Base-by-base conservation (phyloP, 1,140 invertebrate species). In the Adelges cooleyi region DNA sequence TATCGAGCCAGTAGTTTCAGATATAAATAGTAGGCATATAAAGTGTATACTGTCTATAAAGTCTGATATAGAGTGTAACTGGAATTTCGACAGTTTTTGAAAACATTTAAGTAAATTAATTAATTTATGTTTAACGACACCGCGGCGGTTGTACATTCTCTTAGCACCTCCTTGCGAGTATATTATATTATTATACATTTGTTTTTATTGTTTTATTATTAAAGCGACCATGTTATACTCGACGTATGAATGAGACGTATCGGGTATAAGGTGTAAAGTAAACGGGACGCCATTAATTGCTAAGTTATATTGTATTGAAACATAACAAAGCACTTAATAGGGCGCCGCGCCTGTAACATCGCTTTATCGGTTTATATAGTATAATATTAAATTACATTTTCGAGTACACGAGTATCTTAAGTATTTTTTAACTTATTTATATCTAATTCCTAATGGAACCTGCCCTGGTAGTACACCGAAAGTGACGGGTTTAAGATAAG, bases 251-350 rank as follows among this genome's bases (percentile, higher is more conserved):
- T 1, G 15, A 18, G 6, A 13, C 18, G 11, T 10, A 18, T 52
- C 17, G 17, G 44, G 17, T 15, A 18, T 11, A 33, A 15, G 18
- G 33, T 22, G 20, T 6, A 42, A 25, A 40, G 36, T 17, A 56
- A 42, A 56, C 23, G 20, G 23, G 20, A 22, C 15, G 54, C 40
- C 53, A 17, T 54, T 54, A 54, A 56, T 56, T 23, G 53, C 53
- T 38, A 3, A 50, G 54, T 44, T 44, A 59, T 59, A 59, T 59
- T 44, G 15, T 59, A n/a, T 33, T 27, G 38, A 59, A 59, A 59
- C 54, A 59, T 46, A 59, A 59, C 54, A 59, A 59, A 59, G 54
- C 54, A 59, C 54, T 59, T 59, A 59, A 59, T 59, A 40, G 54
- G 38, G 38, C 52, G 52, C 52, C 36, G 50, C 20, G 25, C 25